Base-by-base conservation (phyloP, 1,140 invertebrate genomes). In the Lithobius niger region DNA sequence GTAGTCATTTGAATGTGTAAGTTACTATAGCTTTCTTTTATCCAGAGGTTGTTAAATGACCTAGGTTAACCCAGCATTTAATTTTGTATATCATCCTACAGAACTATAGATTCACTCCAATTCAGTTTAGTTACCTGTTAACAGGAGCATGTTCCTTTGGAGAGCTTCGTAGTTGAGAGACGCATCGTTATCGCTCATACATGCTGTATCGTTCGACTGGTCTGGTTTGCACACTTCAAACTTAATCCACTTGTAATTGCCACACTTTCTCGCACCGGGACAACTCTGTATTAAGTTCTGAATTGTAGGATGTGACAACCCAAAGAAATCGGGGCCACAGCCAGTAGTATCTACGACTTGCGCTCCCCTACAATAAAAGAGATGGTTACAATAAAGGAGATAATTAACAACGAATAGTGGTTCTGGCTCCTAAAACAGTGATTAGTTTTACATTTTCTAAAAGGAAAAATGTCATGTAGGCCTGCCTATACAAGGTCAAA, bases 281-380 rank as follows among this genome's bases (percentile, higher is more conserved):
- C 79, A 84, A 60, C 77, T 79, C 68, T 86, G 83, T 57, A 88
- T 78, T 3, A 88, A 69, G 66, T 86, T 83, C 64, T 85, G 78
- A 24, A 88, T 77, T 3, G 80, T 82, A 1, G 82, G 81, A 71
- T 87, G 82, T 22, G 81, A 80, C 47, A 89, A 70, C 1, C 86
- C 86, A 70, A 89, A 89, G 62, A 89, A 89, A 47, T 81, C 79
- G 45, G 83, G 79, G 0, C 86, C 86, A 59, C 80, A 77, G 21
- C 70, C 70, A 44, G 64, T 63, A n/a, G 61, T 61, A 24, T 64
- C 61, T 2, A 67, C 62, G 0, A 68, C 60, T 45, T 57, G 54
- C 52, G 45, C 26, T 28, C 61, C 56, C 45, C 63, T 62, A 50
- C 13, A 36, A n/a, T n/a, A n/a, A n/a, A n/a, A n/a, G n/a, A n/a